Base-by-base conservation (phyloP, 2,797 vertebrate genomes). In the Pitangus sulphuratus region DNA sequence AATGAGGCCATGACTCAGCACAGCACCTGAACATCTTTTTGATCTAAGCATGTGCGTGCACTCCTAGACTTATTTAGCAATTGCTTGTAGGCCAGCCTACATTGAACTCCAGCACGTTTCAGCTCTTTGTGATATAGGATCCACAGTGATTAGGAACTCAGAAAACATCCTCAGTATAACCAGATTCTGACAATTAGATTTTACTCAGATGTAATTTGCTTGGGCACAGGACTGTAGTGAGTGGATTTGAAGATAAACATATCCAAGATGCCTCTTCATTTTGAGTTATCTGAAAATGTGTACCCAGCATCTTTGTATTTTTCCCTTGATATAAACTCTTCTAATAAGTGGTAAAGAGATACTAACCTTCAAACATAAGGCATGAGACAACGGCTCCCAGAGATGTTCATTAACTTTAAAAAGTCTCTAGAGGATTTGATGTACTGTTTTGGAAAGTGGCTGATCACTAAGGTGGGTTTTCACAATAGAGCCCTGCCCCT, bases 111-210 rank as follows among this genome's bases (percentile, higher is more conserved):
- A 88, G 39, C 20, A 66, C 2, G 3, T 51, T 87, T 85, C 50
- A 85, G 42, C 0, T 15, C 61, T 54, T 65, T 40, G 53, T 87
- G 65, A 85, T 91, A 83, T 7, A 71, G 54, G 82, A 90, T 80
- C 75, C 42, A 78, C 45, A 61, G n/a, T 48, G 79, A 81, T 84
- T 79, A 93, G 50, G 54, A 93, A 76, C 31, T n/a, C 42, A 51
- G 39, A 86, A 93, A 80, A 35, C 30, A 45, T 37, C 26, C 47
- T 37, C 62, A 37, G 30, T 81, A 33, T 75, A 83, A 87, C 24
- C 53, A 85, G 37, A 78, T 69, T 87, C 78, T 80, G 68, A 65
- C 18, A 78, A 31, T 60, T 72, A 24, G 65, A 37, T 84, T 92
- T 86, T 22, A 51, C 60, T 93, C 57, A 24, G 47, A 82, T 62